Evolutionary conservation across 2,888 invertebrate species (phyloP), one percentile per base, ranked within the genome.

Genomic region (Amblyteles armatorius): DNA sequence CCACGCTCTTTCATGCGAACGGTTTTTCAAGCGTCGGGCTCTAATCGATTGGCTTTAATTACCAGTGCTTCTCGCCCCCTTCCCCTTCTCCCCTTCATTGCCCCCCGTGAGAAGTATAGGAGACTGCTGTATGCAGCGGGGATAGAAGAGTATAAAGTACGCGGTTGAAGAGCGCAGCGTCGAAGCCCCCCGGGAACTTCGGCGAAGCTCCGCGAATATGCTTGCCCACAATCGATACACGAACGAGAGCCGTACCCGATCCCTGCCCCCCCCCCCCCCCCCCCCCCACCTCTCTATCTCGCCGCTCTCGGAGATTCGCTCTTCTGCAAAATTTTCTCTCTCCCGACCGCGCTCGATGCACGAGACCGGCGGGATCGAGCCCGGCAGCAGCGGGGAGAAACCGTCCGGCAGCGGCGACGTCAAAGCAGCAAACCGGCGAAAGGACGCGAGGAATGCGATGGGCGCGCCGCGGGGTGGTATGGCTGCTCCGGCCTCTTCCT

Each of bases 391-490:
- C 91, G 90, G 90, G 89, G 85, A 91, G 90, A 26, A 57, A 26
- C 52, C 52, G 52, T 19, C 19, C 52, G 19, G 52, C 85, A 83
- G 84, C 72, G 82, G 90, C 91, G 91, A 86, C 91, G 90, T 92
- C 92, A 91, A 90, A 92, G 93, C 90, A 89, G 89, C 88, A 87
- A 81, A 79, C 82, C 90, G 91, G 87, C 87, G 90, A 89, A 92
- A 91, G 90, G 92, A 92, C 90, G 92, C 90, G 90, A 91, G 91
- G 93, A 92, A 92, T 92, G 92, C 91, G 91, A 90, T 91, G 91
- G 92, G 92, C 91, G 92, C 91, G 93, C 92, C 92, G 86, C 88
- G 88, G 92, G 91, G 89, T 91, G 90, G 88, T 88, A 33, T 50
- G 77, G 48, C 50, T 52, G 67, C 60, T 60, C 13, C 60, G 67